These are phyloP conservation scores for Morbakka virulenta DNA, from an alignment of 30 jellyfish, hydroid and myxozoan species.

Conservation along the genomic window DNA sequence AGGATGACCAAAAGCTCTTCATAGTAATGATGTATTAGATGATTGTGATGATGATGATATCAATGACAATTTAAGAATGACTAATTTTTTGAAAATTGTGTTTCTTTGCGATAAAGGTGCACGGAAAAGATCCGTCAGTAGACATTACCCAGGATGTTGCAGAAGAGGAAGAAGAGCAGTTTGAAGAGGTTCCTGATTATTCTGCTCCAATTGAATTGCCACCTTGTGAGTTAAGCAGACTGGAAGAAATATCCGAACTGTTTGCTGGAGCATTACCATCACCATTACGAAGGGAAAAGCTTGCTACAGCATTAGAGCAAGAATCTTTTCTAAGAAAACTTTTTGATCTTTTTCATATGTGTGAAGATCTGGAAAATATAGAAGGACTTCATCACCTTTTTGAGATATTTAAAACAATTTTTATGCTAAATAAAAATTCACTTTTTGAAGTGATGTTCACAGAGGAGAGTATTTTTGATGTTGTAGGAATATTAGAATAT, in stretches of 20 bases:
- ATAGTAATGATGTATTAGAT: too few relatives aligned
- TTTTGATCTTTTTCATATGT: conserved; percentile 74
- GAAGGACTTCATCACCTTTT: conserved; percentile 85
- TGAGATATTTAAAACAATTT: conserved; percentile 85
- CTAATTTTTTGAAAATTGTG: too few relatives aligned
- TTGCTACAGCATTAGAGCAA: conserved; percentile 75
- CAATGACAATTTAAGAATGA: too few relatives aligned
- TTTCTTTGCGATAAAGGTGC: conserved; percentile 54
- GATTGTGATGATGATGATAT: too few relatives aligned
- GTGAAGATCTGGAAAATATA: conserved; percentile 93
- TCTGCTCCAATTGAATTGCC: conserved; percentile 83
- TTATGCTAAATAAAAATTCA: conserved; percentile 76
- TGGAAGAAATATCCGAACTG: conserved; percentile 76
- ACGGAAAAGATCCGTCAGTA: conserved; percentile 88
- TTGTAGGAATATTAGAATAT: conserved; percentile 88
- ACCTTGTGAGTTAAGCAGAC: conserved; percentile 78
- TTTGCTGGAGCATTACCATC: conserved; percentile 70
- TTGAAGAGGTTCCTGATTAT: conserved; percentile 82
- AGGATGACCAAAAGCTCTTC: too few relatives aligned
- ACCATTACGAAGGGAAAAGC: conserved; percentile 65
- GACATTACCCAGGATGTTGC: conserved; percentile 92
- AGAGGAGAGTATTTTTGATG: conserved; percentile 78
- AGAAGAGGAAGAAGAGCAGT: conserved; percentile 72
- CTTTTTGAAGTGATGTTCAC: conserved; percentile 82
- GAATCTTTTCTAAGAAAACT: conserved; percentile 83